Conservation (phyloP, 2,888 invertebrate genomes). For the Pseudococcus viburni region DNA sequence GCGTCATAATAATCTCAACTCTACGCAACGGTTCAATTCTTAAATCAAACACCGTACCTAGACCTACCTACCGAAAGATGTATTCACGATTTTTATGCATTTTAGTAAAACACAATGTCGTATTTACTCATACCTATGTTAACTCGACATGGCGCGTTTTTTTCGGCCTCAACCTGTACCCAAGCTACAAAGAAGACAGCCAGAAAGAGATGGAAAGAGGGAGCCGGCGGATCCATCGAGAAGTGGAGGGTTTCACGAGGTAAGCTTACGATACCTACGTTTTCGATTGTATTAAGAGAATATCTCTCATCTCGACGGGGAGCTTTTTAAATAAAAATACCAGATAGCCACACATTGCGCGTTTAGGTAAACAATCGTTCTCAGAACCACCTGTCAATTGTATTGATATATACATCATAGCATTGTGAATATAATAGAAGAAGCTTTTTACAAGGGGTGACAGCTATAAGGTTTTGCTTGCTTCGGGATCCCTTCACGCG, state of each 20-base stretch:
- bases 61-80: not conserved
- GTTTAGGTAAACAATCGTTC: constrained; percentile 60
- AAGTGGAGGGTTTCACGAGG: not conserved
- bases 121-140: not conserved
- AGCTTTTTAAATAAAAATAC: constrained; percentile 43
- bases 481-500: not conserved
- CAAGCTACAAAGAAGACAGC: not conserved
- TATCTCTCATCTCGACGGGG: constrained; percentile 51
- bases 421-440: constrained; percentile 59
- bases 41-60: not conserved
- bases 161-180: constrained; percentile 45
- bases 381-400: constrained; percentile 62
- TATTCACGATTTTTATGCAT: constrained; percentile 24
- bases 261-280: constrained; percentile 8
- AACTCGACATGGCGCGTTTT: not conserved
- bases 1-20: not conserved
- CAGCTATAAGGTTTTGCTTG: not conserved
- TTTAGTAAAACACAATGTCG: constrained; percentile 20
- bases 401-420: constrained; percentile 58
- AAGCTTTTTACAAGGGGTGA: constrained; percentile 26
- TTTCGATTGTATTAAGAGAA: constrained; percentile 18
- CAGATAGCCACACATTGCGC: constrained; percentile 60
- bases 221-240: not conserved
- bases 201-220: not conserved
- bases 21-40: not conserved